Conservation (phyloP, 1,140 invertebrate species). For the Drosophila leontia region DNA sequence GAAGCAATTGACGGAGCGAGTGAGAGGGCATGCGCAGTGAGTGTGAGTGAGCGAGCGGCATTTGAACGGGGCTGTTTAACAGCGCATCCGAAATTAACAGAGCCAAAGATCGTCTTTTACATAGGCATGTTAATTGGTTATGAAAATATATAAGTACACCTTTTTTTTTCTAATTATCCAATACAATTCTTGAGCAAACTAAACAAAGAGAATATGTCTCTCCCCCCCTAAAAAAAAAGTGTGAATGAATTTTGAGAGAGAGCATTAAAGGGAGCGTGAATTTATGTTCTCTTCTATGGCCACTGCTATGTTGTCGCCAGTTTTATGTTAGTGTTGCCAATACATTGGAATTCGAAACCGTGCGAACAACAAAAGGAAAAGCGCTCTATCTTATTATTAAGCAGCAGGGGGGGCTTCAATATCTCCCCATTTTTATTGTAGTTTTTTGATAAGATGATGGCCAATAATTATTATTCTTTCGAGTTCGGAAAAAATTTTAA, state of each 20-base stretch:
- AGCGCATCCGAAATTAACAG: constrained; percentile 27
- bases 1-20: constrained; percentile 21
- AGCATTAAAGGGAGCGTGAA: constrained; percentile 15
- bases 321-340: constrained; percentile 69
- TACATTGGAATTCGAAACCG: constrained; percentile 77
- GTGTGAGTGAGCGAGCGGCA: constrained; percentile 26
- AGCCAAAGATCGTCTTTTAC: constrained; percentile 42
- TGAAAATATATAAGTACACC: constrained; percentile 14
- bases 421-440: neutral
- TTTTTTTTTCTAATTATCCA: constrained; percentile 11
- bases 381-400: constrained; percentile 2
- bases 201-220: neutral
- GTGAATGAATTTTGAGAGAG: constrained; percentile 55
- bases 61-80: constrained; percentile 29
- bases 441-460: neutral
- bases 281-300: constrained; percentile 51
- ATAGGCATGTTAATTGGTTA: constrained; percentile 20
- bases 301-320: constrained; percentile 24
- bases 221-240: constrained; percentile 13
- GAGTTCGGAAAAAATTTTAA: no score
- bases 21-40: constrained; percentile 39
- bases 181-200: constrained; percentile 5
- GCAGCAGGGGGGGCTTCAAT: neutral
- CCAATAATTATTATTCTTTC: neutral
- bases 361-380: constrained; percentile 66